These are phyloP conservation scores for Brenthis hecate DNA, from an alignment of 2,888 invertebrate species.

Conservation along the genomic window DNA sequence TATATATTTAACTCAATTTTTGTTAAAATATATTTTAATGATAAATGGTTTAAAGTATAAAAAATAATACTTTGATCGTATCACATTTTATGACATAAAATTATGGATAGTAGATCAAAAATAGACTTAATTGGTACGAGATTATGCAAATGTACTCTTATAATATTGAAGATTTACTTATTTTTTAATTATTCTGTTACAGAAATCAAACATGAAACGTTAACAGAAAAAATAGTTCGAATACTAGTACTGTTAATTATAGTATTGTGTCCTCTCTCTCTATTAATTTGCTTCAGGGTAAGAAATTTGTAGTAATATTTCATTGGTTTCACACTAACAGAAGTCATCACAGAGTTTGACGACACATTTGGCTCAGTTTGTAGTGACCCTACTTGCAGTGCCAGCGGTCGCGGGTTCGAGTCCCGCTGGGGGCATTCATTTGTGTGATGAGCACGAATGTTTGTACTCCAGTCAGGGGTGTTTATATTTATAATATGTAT, in stretches of 20 bases:
- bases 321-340: neutral
- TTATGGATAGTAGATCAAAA: slow-evolving; percentile 9
- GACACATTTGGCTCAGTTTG: no score
- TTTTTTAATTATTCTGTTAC: slow-evolving; percentile 38
- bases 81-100: slow-evolving; percentile 9
- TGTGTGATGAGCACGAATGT: no score
- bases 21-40: no score
- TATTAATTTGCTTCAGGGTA: slow-evolving; percentile 53
- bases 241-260: slow-evolving; percentile 48
- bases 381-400: no score
- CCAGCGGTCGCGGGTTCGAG: no score
- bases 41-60: neutral
- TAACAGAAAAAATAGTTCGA: slow-evolving; percentile 49
- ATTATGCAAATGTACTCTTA: neutral
- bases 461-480: no score
- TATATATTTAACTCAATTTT: no score
- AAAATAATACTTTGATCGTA: neutral
- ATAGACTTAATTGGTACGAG: slow-evolving; percentile 1
- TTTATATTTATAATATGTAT: no score
- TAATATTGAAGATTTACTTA: neutral
- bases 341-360: neutral
- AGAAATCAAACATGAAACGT: slow-evolving; percentile 46
- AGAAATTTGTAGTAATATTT: slow-evolving; percentile 29
- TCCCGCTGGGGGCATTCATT: no score
- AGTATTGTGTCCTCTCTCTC: slow-evolving; percentile 51